Percentiles rank a stretch among this genome's conserved stretches.
phyloP scores from a whole-genome alignment of 1,140 invertebrate species.

The Papilio glaucus region DNA sequence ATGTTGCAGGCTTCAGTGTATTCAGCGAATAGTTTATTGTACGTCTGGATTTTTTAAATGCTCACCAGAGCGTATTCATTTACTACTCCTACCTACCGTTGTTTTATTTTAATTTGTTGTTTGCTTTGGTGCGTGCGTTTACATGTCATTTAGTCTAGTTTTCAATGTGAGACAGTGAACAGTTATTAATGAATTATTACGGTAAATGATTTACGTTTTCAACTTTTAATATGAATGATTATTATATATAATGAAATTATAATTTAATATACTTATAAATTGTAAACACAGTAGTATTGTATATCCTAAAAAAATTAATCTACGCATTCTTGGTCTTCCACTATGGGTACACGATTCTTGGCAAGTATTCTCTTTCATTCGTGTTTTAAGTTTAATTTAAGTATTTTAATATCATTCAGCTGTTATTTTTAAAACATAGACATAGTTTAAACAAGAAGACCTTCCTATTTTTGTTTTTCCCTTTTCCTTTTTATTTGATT shows the following conservation, averaged over 20 bases:
- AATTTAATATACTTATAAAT: too few relatives aligned
- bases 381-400: neutral
- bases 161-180: neutral
- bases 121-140: neutral
- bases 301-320: too few relatives aligned
- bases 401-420: neutral
- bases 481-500: slow-evolving; percentile 2
- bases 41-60: slow-evolving; percentile 41
- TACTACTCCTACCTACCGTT: slow-evolving; percentile 17
- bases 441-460: neutral
- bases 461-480: slow-evolving; percentile 7
- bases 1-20: slow-evolving; percentile 50
- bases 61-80: slow-evolving; percentile 31
- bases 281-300: too few relatives aligned
- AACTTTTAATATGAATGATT: too few relatives aligned
- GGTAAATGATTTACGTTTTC: too few relatives aligned
- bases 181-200: neutral
- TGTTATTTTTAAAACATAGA: neutral
- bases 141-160: neutral
- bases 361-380: too few relatives aligned
- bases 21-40: slow-evolving; percentile 46
- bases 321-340: too few relatives aligned
- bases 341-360: too few relatives aligned
- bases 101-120: slow-evolving; percentile 5
- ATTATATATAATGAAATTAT: too few relatives aligned